A percentile compares a stretch with the other conserved stretches of the same genome.
phyloP scores from a whole-genome alignment of 2,797 vertebrate species.

The Alosa sapidissima region DNA sequence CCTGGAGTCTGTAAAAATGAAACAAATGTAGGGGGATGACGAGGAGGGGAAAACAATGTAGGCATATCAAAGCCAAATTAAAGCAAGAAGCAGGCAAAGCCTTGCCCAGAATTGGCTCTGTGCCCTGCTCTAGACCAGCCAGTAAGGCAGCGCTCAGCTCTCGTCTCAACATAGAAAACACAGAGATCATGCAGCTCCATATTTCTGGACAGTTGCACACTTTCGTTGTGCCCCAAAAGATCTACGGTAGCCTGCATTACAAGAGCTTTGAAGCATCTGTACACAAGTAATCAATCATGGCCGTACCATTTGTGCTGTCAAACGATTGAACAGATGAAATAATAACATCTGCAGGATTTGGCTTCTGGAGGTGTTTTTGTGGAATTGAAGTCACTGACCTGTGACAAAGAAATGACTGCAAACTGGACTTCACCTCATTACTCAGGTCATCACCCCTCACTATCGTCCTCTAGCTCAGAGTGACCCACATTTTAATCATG shows the following conservation, averaged over 20 bases:
- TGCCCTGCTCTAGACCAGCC: background rate
- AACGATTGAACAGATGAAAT: background rate
- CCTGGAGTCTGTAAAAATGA: conserved; percentile 32
- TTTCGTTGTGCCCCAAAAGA: background rate
- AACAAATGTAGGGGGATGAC: background rate
- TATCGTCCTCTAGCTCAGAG: background rate
- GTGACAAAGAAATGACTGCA: background rate
- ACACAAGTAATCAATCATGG: background rate
- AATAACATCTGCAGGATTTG: background rate
- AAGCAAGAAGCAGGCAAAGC: conserved; percentile 9
- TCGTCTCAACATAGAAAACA: background rate
- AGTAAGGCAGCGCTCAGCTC: background rate
- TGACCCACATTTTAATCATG: background rate
- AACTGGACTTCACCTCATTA: background rate
- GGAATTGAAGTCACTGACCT: background rate
- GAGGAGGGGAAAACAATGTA: conserved; percentile 4
- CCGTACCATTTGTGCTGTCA: background rate
- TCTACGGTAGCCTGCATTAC: conserved; percentile 3
- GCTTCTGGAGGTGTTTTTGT: background rate
- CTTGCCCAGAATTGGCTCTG: background rate
- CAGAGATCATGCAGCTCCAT: background rate
- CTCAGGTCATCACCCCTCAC: background rate
- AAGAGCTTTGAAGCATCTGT: background rate
- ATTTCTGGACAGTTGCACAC: background rate
- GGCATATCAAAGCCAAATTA: conserved; percentile 18